Evolutionary conservation across 2,113 vertebrate genomes (phyloP), one percentile per base, ranked within the genome.

Genomic region (Corapipo altera): DNA sequence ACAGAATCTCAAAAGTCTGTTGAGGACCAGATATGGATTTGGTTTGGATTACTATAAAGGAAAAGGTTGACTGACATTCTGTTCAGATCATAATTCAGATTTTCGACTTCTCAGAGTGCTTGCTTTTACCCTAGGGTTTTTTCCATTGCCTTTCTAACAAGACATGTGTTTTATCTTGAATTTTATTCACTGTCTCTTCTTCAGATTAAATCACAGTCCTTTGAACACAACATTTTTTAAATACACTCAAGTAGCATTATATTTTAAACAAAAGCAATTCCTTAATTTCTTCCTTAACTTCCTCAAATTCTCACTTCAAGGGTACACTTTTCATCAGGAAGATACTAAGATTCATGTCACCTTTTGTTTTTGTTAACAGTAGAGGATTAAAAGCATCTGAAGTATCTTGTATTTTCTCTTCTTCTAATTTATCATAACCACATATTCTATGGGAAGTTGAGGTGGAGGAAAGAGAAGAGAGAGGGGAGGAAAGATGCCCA

Each of bases 391-490:
- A 98, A 97, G 85, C 85, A 93, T 41, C 94, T 95, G 96, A 97
- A 96, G 89, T 90, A 69, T 95, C 90, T 96, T 97, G 93, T 95
- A 92, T 96, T 95, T 97, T 84, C 17, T 70, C 73, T 79, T 96
- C 73, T 97, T 80, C 91, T 96, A 97, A 98, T 98, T 98, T 98
- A 97, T 98, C 96, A 97, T 95, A 95, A 94, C 92, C 93, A 96
- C 88, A 97, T 97, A 97, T 96, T 98, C 95, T 81, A 96, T 15
- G 11, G 92, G 95, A 98, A 98, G 96, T 97, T 98, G 95, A 97
- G 64, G 74, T 73, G 55, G 90, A 86, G 78, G 46, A 15, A 52
- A 27, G 26, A 52, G 26, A 28, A 8, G 78, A 91, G 90, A 85
- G 91, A 91, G 89, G 67, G 89, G 66, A 93, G 91, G 94, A 96